Base-by-base conservation (phyloP, 2,888 invertebrate species). In the Parasteatoda lunata region DNA sequence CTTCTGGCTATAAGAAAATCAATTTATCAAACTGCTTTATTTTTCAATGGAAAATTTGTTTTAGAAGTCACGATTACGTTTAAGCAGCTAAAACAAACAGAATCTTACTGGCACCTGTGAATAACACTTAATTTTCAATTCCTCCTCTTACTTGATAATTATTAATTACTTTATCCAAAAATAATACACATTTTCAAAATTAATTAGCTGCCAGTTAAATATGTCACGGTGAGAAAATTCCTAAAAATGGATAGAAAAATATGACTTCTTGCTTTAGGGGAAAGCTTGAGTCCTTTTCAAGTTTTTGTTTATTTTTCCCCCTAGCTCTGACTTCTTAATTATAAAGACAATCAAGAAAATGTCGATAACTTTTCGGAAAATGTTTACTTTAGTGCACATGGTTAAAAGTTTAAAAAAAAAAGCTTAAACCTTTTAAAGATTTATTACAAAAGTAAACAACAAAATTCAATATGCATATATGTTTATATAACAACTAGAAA, bases 151-250 rank as follows among this genome's bases (percentile, higher is more conserved):
- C 66, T 64, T 51, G 72, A 65, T 80, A 80, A 80, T 80, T 72
- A 80, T 80, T 80, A 80, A 80, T 80, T 80, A 80, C 80, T 72
- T 80, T 51, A 72, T 66, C 51, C 64, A 47, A 72, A 72, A 80
- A 72, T 80, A 80, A 59, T 72, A 72, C 80, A 72, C 72, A 80
- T 80, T 80, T 65, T n/a, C 72, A 51, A 51, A 80, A 80, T 80
- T 80, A 80, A 80, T 80, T 80, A 80, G 65, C 72, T 80, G 80
- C 72, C 80, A 30, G 51, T 72, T 80, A 80, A 80, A 80, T 65
- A 65, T 80, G 80, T 73, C 80, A 80, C 72, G 71, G 48, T 11
- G 49, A 45, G 52, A 77, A 54, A 54, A 47, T 11, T 52, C 45
- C 13, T 9, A 77, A 70, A 69, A 72, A 77, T 54, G 54, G 54